Evolutionary conservation across 2,797 vertebrate genomes (phyloP).

Genomic region (Morelia viridis): DNA sequence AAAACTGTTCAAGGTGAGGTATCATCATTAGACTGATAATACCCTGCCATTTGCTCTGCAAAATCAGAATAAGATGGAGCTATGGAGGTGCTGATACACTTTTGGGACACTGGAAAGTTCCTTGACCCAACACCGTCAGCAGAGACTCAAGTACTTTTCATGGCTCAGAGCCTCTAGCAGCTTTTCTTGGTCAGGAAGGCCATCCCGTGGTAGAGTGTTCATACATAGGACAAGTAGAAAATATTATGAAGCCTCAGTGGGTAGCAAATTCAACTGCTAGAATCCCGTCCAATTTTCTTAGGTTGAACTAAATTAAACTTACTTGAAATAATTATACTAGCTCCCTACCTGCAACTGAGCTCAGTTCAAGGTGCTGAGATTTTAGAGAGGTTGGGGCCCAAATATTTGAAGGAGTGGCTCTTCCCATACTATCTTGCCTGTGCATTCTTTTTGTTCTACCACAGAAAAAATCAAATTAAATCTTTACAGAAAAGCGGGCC

Average conservation of each 20-base stretch:
- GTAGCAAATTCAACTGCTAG: neutral
- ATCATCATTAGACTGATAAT: too few relatives aligned
- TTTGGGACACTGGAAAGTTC: too few relatives aligned
- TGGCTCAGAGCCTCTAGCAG: neutral
- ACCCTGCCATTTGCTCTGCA: neutral
- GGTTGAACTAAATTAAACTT: neutral
- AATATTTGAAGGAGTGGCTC: neutral
- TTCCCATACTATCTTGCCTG: neutral
- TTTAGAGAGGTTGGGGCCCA: neutral
- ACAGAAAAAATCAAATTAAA: neutral
- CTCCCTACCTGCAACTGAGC: neutral
- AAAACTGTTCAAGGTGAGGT: neutral
- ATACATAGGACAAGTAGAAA: neutral
- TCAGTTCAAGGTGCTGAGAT: neutral
- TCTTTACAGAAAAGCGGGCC: neutral
- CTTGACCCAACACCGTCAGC: neutral
- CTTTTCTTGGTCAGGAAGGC: neutral
- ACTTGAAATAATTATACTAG: neutral
- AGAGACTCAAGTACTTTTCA: neutral
- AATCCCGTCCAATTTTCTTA: neutral
- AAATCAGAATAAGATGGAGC: neutral
- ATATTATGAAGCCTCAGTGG: neutral
- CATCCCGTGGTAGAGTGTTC: too few relatives aligned
- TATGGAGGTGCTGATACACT: neutral
- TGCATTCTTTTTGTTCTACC: neutral